Base-by-base conservation (phyloP, 2,113 vertebrate genomes). In the Ivindomyrus marchei region DNA sequence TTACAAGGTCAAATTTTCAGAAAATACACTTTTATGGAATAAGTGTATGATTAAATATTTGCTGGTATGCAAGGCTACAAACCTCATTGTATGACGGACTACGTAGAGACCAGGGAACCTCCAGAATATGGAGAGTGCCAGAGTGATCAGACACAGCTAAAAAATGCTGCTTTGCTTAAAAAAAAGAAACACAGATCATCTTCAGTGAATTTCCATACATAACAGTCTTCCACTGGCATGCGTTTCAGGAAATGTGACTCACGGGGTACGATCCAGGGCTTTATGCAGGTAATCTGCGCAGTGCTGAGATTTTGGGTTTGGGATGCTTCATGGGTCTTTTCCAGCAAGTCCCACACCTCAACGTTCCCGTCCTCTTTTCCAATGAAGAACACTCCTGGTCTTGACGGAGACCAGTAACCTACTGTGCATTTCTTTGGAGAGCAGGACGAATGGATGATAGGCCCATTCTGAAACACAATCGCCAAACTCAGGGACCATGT, bases 291-390 rank as follows among this genome's bases (percentile, higher is more conserved):
- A 89, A 99, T 97, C 87, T n/a, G 86, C 19, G 95, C 92, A 4
- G 94, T 66, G n/a, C 94, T 96, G 92, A 98, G 88, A 52, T 94
- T 95, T 90, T 97, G 96, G 27, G 95, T 92, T 56, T 96, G 94
- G 8, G 94, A 92, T 6, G 98, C 96, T 87, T 97, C 95, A 0
- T 95, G 94, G 21, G 95, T 97, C 94, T 98, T 97, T 91, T 97
- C 96, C 93, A 98, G 84, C 87, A 99, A 94, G 93, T 99, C 97
- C 98, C 98, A 99, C 89, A 97, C 95, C n/a, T 98, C 97, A 0
- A 98, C 91, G 66, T 94, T 96, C 62, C 98, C 98, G 7, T 99
- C 95, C 0, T 96, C 96, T 94, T 95, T 97, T 42, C 97, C 98
- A 24, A 98, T 94, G 91, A 97, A 98, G 93, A 99, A 96, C 62